Conservation (phyloP, 2,797 vertebrate genomes). For the Artibeus lituratus region DNA sequence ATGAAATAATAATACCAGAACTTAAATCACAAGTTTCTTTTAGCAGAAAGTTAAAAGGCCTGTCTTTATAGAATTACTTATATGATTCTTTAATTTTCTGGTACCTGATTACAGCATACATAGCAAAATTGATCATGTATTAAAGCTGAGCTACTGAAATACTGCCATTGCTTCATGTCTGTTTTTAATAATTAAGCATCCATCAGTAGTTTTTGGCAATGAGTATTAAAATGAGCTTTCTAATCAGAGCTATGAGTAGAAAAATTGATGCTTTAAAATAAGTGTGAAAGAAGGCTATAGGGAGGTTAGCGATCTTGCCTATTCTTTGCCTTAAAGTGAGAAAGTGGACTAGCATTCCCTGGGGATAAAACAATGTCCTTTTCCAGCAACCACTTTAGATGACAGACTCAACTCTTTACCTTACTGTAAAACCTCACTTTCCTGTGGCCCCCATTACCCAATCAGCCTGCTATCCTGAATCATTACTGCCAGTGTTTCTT, state of each 20-base stretch:
- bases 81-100: neutral
- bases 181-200: neutral
- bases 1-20: neutral
- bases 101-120: neutral
- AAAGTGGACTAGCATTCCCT: neutral
- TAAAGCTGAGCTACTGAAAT: neutral
- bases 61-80: neutral
- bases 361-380: neutral
- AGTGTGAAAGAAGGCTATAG: neutral
- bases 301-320: neutral
- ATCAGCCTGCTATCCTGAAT: neutral
- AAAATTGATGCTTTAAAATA: neutral
- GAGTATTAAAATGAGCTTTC: slow-evolving; percentile 1
- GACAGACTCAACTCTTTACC: neutral
- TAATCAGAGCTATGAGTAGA: neutral
- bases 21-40: neutral
- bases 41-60: neutral
- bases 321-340: neutral
- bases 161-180: neutral
- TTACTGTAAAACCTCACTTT: neutral
- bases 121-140: slow-evolving; percentile 3
- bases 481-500: neutral
- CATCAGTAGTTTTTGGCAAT: neutral
- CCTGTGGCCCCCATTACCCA: neutral
- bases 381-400: neutral